Percentiles rank a stretch among this genome's conserved stretches.
Conservation (phyloP, 2,888 invertebrate genomes). For the Endotricha flammealis region DNA sequence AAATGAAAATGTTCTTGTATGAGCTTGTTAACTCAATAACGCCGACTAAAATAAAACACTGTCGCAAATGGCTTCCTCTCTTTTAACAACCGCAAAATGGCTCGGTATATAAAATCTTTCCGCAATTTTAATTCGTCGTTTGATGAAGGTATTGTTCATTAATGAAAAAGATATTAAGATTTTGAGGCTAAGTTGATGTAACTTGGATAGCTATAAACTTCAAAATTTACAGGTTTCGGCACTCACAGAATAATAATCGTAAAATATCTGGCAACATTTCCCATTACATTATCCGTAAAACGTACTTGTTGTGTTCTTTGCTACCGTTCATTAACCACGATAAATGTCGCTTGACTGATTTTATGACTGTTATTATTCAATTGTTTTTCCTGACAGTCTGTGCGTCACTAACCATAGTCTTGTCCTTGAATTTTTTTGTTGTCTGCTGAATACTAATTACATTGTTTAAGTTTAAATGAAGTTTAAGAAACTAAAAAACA, state of each 20-base stretch:
- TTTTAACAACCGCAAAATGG: background rate
- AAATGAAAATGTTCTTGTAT: background rate
- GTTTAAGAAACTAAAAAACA: too few relatives aligned
- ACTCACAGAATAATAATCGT: background rate
- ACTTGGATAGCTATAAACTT: background rate
- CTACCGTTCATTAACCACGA: slow-evolving; percentile 33
- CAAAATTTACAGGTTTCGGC: background rate
- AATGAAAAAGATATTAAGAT: slow-evolving; percentile 1
- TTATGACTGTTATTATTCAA: slow-evolving; percentile 41
- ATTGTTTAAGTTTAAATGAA: too few relatives aligned
- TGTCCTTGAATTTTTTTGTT: too few relatives aligned
- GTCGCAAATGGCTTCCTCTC: background rate
- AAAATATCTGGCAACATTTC: background rate
- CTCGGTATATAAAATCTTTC: background rate
- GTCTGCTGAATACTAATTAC: too few relatives aligned
- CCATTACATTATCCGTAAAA: slow-evolving; percentile 2
- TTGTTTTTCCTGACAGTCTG: background rate
- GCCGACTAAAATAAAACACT: background rate
- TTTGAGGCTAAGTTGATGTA: background rate
- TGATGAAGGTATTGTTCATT: slow-evolving; percentile 8
- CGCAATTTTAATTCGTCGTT: slow-evolving; percentile 13
- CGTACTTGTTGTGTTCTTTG: slow-evolving; percentile 6
- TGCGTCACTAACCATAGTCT: background rate
- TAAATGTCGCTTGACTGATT: slow-evolving; percentile 37
- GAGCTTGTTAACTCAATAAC: background rate